Evolutionary conservation across 2,888 invertebrate genomes (phyloP), one percentile per base, ranked within the genome.

Genomic region (Brachyptera putata): DNA sequence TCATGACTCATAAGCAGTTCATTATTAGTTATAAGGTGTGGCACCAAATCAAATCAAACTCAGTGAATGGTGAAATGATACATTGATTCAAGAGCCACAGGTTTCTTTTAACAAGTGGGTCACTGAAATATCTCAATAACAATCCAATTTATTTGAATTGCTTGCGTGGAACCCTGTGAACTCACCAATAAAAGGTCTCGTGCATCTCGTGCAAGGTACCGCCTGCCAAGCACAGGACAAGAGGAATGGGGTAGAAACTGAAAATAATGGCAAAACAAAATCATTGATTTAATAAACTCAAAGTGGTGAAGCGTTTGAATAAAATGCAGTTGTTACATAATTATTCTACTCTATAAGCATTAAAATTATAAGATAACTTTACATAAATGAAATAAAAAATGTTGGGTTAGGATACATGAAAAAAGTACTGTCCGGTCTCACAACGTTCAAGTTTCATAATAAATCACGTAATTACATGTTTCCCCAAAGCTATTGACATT

Each of bases 401-500:
- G n/a, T n/a, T n/a, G n/a, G n/a, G n/a, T n/a, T n/a, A n/a, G n/a
- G n/a, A n/a, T n/a, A n/a, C n/a, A n/a, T n/a, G n/a, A n/a, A n/a
- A n/a, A n/a, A n/a, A n/a, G n/a, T n/a, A n/a, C n/a, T n/a, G n/a
- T n/a, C n/a, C n/a, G n/a, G n/a, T n/a, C n/a, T n/a, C n/a, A n/a
- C n/a, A n/a, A n/a, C n/a, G n/a, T n/a, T n/a, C n/a, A n/a, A n/a
- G n/a, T n/a, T n/a, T n/a, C n/a, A n/a, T n/a, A n/a, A n/a, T 30
- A 43, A 43, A 21, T 11, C n/a, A 43, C 21, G 16, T 43, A 43
- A n/a, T 7, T 64, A 64, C 64, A 59, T 64, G 64, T 63, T 64
- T 64, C 37, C 63, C 63, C 11, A 59, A 59, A 24, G 64, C 63
- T 43, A 63, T 13, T 34, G 62, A 63, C 64, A 63, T 64, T 21